Base-by-base conservation (phyloP, 2,797 vertebrate genomes). In the Anableps anableps region DNA sequence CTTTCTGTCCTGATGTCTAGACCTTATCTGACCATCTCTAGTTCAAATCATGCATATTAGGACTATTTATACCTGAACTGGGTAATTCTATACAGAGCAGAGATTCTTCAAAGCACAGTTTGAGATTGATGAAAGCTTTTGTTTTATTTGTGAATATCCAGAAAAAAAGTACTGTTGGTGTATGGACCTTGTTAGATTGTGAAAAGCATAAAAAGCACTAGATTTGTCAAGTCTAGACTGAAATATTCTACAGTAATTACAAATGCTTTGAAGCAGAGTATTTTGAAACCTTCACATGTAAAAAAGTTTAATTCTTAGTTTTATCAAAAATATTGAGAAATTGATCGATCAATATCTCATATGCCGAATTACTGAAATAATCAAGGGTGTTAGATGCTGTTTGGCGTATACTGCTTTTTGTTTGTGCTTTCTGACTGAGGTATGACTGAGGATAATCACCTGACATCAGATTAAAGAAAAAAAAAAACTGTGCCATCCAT, bases 401-500 rank as follows among this genome's bases (percentile, higher is more conserved):
- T 55, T 3, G 13, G 34, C 4, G 4, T 36, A 23, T 36, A 26
- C 26, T 26, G 5, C 26, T 10, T 14, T 34, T 38, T 36, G 47
- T 29, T 43, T 79, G 47, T 29, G 21, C 31, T 71, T 80, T 77
- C 45, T 38, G 9, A 66, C 34, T 23, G 19, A 79, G 47, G n/a
- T 41, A 66, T 58, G 38, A 53, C 36, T 31, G 36, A 83, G 26
- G 43, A 21, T 64, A 5, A 75, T 16, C 31, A 31, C 29, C 11
- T 72, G 51, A 50, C 43, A 34, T 26, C 50, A 45, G 47, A 88
- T 77, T 77, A 8, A 51, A 60, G 17, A 60, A 13, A n/a, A n/a
- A 55, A 11, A 55, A 11, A n/a, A 75, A 88, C 72, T 50, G 0
- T 14, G 71, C 80, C 74, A 70, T 77, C n/a, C 58, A 48, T 81